Percentiles rank a stretch among this genome's conserved stretches.
Evolutionary conservation across 1,140 invertebrate genomes (phyloP).

Genomic region (Psilanteris sp.): DNA sequence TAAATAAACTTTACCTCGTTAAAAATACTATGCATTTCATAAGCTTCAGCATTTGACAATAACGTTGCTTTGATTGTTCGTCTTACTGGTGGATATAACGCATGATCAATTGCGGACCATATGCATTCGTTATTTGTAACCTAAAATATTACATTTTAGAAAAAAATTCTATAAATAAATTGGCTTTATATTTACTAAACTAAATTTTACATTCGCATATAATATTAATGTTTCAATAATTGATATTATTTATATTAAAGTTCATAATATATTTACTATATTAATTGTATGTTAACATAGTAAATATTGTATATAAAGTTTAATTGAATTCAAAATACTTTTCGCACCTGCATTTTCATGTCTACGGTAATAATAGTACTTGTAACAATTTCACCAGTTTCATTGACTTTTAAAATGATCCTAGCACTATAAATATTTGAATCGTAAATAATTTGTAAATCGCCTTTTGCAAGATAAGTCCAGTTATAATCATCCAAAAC

Average conservation of each 20-base stretch:
- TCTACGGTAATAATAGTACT: slow-evolving; percentile 80
- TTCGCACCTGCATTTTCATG: slow-evolving; percentile 73
- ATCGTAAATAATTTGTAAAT: slow-evolving; percentile 80
- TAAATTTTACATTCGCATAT: slow-evolving; percentile 70
- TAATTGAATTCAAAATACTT: too few relatives aligned
- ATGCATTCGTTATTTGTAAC: slow-evolving; percentile 74
- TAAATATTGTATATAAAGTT: too few relatives aligned
- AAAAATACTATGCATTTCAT: slow-evolving; percentile 78
- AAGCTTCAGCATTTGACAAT: slow-evolving; percentile 70
- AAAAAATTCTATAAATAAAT: slow-evolving; percentile 6
- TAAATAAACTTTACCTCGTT: slow-evolving; percentile 70
- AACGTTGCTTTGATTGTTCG: slow-evolving; percentile 78
- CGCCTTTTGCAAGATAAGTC: slow-evolving; percentile 73
- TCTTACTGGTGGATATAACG: slow-evolving; percentile 72
- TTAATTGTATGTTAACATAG: too few relatives aligned
- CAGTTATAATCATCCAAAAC: slow-evolving; percentile 54
- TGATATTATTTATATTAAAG: too few relatives aligned
- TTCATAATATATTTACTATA: too few relatives aligned
- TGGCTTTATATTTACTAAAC: background rate
- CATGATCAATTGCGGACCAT: slow-evolving; percentile 80
- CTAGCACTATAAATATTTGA: slow-evolving; percentile 78
- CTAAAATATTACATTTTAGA: slow-evolving; percentile 71
- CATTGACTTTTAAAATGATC: slow-evolving; percentile 76
- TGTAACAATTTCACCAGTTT: slow-evolving; percentile 74
- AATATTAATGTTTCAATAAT: too few relatives aligned